Evolutionary conservation across 2,113 vertebrate species (phyloP).

Genomic region (Prietella phreatophila): DNA sequence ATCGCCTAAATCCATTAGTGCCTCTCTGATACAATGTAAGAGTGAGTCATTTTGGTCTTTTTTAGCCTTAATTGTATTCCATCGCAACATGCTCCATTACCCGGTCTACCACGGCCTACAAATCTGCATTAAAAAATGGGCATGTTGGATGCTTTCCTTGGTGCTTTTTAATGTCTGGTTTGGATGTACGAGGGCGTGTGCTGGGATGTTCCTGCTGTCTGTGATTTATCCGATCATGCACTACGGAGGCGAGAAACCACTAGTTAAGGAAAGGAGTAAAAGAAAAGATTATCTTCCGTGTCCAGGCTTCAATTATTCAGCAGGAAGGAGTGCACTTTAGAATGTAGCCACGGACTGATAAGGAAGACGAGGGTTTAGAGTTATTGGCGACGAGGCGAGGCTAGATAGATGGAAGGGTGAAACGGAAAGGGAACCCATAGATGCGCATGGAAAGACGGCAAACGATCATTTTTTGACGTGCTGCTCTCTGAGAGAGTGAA

Average conservation of each 20-base stretch:
- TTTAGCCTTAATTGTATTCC: not conserved
- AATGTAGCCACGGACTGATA: conserved; percentile 27
- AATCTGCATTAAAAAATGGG: conserved; percentile 15
- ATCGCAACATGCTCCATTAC: not conserved
- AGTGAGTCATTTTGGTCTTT: not conserved
- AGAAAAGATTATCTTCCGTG: conserved; percentile 49
- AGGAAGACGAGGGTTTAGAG: conserved; percentile 16
- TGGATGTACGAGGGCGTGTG: conserved; percentile 13
- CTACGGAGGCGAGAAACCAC: not conserved
- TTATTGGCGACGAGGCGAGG: conserved; percentile 22
- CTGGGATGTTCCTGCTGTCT: conserved; percentile 7
- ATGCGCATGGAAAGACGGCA: conserved; percentile 19
- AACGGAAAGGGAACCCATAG: not conserved
- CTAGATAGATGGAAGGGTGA: conserved; percentile 49
- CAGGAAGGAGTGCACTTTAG: conserved; percentile 42
- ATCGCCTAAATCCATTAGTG: not conserved
- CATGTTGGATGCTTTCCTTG: not conserved
- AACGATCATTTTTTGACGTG: conserved; percentile 43
- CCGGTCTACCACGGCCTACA: not conserved
- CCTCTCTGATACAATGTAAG: not conserved
- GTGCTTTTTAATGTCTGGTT: conserved; percentile 29
- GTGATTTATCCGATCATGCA: conserved; percentile 41
- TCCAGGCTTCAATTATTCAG: conserved; percentile 56
- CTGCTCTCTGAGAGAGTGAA: conserved; percentile 40
- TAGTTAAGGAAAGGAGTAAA: conserved; percentile 48